Evolutionary conservation across 2,888 invertebrate genomes (phyloP).

Genomic region (Calliopum simillimum): DNA sequence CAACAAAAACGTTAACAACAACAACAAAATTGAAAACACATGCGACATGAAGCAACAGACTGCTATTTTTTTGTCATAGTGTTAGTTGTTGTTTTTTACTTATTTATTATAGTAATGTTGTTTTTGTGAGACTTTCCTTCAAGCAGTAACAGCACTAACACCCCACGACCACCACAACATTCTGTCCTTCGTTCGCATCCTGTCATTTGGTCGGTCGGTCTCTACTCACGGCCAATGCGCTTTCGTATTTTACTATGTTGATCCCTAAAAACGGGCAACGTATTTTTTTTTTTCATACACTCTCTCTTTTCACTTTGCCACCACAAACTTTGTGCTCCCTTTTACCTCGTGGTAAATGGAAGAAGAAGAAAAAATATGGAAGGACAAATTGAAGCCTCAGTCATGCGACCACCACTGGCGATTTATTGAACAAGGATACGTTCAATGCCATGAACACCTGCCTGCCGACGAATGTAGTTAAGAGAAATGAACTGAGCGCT

Average conservation of each 20-base stretch:
- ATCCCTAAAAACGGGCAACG: slow-evolving; percentile 8
- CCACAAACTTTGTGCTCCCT: neutral
- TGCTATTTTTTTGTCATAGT: too few species aligned
- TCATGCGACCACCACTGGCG: neutral
- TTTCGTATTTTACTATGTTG: neutral
- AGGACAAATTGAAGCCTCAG: slow-evolving; percentile 4
- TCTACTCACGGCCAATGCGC: too few species aligned
- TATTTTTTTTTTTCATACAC: neutral
- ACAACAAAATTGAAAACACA: too few species aligned
- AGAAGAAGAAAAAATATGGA: neutral
- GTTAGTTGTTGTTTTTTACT: too few species aligned
- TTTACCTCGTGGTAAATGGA: neutral
- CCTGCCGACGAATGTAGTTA: slow-evolving; percentile 3
- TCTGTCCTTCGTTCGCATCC: too few species aligned
- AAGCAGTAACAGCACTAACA: too few species aligned
- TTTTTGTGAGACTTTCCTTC: too few species aligned
- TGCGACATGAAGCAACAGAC: too few species aligned
- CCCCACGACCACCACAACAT: too few species aligned
- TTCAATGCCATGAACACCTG: slow-evolving; percentile 35
- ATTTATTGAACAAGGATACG: slow-evolving; percentile 32
- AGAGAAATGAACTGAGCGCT: neutral
- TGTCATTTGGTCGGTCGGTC: too few species aligned
- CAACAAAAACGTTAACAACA: too few species aligned
- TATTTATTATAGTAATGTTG: too few species aligned
- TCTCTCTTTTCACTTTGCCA: neutral